Base-by-base conservation (phyloP, 2,888 invertebrate genomes). In the Linnaemya tessellans region DNA sequence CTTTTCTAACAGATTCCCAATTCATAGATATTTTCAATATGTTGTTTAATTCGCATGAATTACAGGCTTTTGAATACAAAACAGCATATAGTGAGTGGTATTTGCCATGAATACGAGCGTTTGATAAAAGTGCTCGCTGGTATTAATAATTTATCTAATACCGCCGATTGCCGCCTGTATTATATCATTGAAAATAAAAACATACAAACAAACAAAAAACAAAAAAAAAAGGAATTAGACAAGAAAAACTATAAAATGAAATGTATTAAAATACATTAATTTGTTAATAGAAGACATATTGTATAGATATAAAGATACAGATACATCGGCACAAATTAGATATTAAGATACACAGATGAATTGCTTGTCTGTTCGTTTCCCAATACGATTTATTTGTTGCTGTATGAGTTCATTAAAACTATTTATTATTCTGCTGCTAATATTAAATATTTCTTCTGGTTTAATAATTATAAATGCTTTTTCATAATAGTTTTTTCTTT, bases 211-310 rank as follows among this genome's bases (percentile, higher is more conserved):
- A n/a, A n/a, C n/a, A n/a, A 70, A 41, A 41, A 18, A 30, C 5
- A 30, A 30, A 30, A 30, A 30, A 2, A 30, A 30, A 2, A 30
- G 5, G 30, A 30, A 30, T 30, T 30, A 25, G 43, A 43, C 1
- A 77, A 38, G 41, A 41, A 13, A 79, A 62, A 60, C 22, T 62
- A 62, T 62, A 51, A 74, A 74, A 74, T 51, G 38, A 68, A 75
- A 71, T 71, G 25, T 41, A 83, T 35, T 78, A 82, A 78, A 83
- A 83, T 67, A 84, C 79, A 84, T 80, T 80, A 80, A 80, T 80
- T 74, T 74, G 71, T 78, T 84, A 84, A 84, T 84, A 81, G 84
- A 84, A 81, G 73, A 84, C 84, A 84, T 78, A 84, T 84, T 82
- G 81, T 70, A 49, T 9, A 71, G 68, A 51, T 62, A 51, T 51